phyloP scores from a whole-genome alignment of 2,888 invertebrate species.

The Chirona hameri region DNA sequence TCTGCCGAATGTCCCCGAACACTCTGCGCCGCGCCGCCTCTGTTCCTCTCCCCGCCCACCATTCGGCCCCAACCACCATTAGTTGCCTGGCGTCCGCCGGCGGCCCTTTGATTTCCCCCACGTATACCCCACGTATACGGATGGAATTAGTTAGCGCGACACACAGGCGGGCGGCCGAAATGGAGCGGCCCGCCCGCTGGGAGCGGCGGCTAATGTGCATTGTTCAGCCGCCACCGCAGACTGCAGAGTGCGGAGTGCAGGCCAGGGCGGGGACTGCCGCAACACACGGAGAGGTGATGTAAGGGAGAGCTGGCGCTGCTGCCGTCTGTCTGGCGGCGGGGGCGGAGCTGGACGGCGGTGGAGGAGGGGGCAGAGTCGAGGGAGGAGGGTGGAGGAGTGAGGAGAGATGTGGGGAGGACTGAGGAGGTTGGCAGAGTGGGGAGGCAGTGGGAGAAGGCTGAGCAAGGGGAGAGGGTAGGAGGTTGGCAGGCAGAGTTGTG shows the following conservation, averaged over 20 bases:
- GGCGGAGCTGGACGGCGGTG: too few relatives aligned
- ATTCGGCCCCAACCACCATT: not conserved
- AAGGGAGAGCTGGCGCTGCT: not conserved
- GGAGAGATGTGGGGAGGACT: too few relatives aligned
- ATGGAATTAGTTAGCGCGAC: not conserved
- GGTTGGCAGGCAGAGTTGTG: too few relatives aligned
- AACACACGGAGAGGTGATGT: not conserved
- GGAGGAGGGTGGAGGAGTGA: too few relatives aligned
- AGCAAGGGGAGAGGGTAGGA: too few relatives aligned
- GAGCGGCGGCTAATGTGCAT: not conserved
- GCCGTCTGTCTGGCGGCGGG: too few relatives aligned
- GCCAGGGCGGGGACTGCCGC: not conserved
- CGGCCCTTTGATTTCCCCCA: constrained; percentile 13
- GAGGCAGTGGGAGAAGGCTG: too few relatives aligned
- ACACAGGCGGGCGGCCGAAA: not conserved
- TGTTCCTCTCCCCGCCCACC: not conserved
- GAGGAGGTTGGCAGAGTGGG: too few relatives aligned
- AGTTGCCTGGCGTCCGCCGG: not conserved
- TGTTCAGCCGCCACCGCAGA: not conserved
- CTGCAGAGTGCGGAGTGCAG: not conserved
- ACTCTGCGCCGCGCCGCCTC: too few relatives aligned
- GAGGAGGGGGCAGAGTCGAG: too few relatives aligned
- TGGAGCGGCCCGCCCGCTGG: not conserved
- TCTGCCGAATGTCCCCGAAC: too few relatives aligned
- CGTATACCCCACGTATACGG: constrained; percentile 9